These are phyloP conservation scores for Mesocentrotus franciscanus DNA, from an alignment of 53 echinoderm and acorn worm genomes.

Conservation along the genomic window DNA sequence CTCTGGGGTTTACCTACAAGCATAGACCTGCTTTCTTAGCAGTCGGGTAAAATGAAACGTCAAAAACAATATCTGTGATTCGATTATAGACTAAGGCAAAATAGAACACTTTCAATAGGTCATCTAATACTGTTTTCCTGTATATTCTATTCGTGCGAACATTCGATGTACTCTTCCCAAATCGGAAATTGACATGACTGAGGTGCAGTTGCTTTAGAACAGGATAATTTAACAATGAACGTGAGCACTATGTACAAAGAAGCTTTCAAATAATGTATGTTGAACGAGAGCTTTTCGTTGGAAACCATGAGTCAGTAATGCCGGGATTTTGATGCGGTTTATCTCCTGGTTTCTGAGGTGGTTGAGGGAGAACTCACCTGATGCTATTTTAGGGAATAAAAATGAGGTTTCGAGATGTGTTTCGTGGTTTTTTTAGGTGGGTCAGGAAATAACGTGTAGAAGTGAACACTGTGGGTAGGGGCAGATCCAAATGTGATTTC, in stretches of 20 bases:
- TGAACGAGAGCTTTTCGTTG: neutral
- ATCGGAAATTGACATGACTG: too few species aligned
- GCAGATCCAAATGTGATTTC: neutral
- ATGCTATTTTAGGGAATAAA: slow-evolving; percentile 15
- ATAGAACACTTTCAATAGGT: too few species aligned
- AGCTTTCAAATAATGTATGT: neutral
- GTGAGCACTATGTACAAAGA: neutral
- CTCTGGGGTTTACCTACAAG: too few species aligned
- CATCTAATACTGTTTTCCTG: too few species aligned
- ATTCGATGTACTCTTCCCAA: too few species aligned
- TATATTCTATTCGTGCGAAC: too few species aligned
- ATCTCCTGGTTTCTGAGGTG: neutral
- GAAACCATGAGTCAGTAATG: slow-evolving; percentile 17
- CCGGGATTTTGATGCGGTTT: neutral
- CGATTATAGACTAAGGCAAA: too few species aligned
- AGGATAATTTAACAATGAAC: too few species aligned
- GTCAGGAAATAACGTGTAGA: neutral
- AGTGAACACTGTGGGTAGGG: neutral
- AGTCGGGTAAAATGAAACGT: too few species aligned
- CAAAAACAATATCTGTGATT: too few species aligned
- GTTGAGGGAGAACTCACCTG: neutral
- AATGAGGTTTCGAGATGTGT: neutral
- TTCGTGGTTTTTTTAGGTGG: neutral
- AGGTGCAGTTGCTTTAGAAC: too few species aligned
- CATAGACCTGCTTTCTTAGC: too few species aligned